These are phyloP conservation scores for Anas platyrhynchos DNA, from an alignment of 2,113 vertebrate species.

Conservation along the genomic window DNA sequence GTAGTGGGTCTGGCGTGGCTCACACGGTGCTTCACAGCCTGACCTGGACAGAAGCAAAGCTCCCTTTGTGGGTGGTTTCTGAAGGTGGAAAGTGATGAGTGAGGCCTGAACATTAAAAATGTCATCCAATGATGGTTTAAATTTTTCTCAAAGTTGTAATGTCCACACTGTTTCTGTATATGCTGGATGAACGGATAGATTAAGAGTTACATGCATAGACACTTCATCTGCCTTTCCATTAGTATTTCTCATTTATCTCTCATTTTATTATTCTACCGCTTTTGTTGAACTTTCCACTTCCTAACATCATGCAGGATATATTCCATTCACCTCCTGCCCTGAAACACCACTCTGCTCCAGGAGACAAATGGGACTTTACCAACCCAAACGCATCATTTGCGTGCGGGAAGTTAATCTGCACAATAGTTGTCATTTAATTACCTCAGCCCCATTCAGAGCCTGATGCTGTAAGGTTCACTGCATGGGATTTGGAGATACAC, in stretches of 20 bases:
- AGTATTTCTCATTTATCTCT: background rate
- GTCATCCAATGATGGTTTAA: background rate
- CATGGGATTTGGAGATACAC: background rate
- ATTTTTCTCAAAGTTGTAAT: constrained; percentile 1
- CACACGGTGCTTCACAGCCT: background rate
- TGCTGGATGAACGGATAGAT: background rate
- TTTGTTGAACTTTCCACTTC: background rate
- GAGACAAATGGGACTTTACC: background rate
- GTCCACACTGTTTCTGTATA: background rate
- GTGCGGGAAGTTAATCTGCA: background rate
- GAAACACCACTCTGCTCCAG: background rate
- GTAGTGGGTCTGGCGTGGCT: constrained; percentile 53
- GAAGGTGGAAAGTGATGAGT: background rate
- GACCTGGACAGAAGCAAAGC: constrained; percentile 23
- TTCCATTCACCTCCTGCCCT: accelerated
- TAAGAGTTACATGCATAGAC: background rate
- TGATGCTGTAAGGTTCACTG: too few relatives aligned
- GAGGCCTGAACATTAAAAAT: background rate
- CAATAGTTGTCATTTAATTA: background rate
- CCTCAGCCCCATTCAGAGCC: background rate
- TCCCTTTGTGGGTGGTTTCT: background rate
- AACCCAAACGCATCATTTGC: accelerated
- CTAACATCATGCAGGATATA: accelerated
- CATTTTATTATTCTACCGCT: background rate
- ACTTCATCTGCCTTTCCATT: background rate